Evolutionary conservation across 2,113 vertebrate genomes (phyloP).

Genomic region (Cyprinus carpio): DNA sequence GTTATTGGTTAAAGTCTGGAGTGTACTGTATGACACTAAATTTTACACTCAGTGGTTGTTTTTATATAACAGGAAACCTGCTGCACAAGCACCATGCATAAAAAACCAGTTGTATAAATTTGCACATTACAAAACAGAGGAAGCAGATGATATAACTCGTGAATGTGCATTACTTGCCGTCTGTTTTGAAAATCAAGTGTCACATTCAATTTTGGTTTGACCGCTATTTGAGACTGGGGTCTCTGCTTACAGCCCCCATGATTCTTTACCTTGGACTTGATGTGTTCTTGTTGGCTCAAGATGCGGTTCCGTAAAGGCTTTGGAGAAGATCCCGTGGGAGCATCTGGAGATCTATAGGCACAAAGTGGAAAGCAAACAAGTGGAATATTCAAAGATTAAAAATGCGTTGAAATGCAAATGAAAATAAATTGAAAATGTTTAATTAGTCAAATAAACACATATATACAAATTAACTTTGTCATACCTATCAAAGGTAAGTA

Average conservation of each 20-base stretch:
- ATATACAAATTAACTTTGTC: not conserved
- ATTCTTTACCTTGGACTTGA: slow-evolving; percentile 81
- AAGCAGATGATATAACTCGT: slow-evolving; percentile 67
- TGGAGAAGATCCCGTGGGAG: slow-evolving; percentile 73
- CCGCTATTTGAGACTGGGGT: slow-evolving; percentile 59
- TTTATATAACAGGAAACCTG: slow-evolving; percentile 5
- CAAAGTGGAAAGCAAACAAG: not conserved
- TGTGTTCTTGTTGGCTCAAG: slow-evolving; percentile 72
- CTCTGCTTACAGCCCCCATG: slow-evolving; percentile 35
- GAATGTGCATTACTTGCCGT: slow-evolving; percentile 19
- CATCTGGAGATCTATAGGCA: slow-evolving; percentile 82
- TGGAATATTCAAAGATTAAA: not conserved
- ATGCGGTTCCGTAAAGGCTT: slow-evolving; percentile 82
- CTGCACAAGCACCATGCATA: slow-evolving; percentile 58
- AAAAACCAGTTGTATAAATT: slow-evolving; percentile 73
- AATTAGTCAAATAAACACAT: not conserved
- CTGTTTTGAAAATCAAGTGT: slow-evolving; percentile 47
- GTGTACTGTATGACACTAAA: not conserved
- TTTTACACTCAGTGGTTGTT: slow-evolving; percentile 47
- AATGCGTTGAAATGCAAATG: not conserved
- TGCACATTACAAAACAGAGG: slow-evolving; percentile 65
- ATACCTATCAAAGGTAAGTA: not conserved
- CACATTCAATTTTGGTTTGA: slow-evolving; percentile 69
- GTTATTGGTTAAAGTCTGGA: not conserved
- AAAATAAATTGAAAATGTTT: not conserved